Base-by-base conservation (phyloP, 1,140 invertebrate genomes). In the Brachionus rotundiformis region DNA sequence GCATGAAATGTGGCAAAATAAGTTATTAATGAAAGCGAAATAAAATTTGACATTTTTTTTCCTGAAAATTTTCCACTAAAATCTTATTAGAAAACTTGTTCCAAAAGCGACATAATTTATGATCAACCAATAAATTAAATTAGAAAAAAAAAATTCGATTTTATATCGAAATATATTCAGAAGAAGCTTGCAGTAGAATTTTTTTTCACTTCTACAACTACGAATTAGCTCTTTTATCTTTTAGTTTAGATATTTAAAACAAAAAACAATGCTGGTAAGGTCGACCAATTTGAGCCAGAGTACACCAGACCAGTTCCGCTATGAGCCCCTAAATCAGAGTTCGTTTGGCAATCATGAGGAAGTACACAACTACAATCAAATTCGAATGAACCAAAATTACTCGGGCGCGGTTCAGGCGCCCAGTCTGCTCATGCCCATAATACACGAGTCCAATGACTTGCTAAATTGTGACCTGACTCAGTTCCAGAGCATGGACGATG, bases 11-110 rank as follows among this genome's bases (percentile, higher is more conserved):
- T 73, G 36, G 36, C 39, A 73, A 73, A 44, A 73, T 44, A 41
- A 73, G 39, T 73, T 44, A 73, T 73, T 23, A 44, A 73, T 73
- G 33, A 73, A 73, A 73, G 36, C 41, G 41, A 73, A 44, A 73
- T 73, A 73, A 73, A 73, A 31, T 73, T 44, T 73, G 68, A 73
- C 68, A 73, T 73, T 73, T 73, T 73, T 73, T 73, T 44, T 44
- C 23, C 23, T 41, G n/a, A 27, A 19, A 44, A 73, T 39, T 73
- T 44, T 13, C 16, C 23, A 7, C 3, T n/a, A 25, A 25, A 23
- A 25, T 19, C 19, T 65, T 65, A 31, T 29, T 41, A 13, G 39
- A 65, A 44, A 73, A 39, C 11, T 73, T 44, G 36, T 25, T 7
- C 44, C 13, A 13, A 71, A 31, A n/a, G 33, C 29, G 29, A 19